A percentile compares a stretch with the other conserved stretches of the same genome.
Conservation (phyloP, 2,113 vertebrate species). For the Lethenteron camtschaticum region DNA sequence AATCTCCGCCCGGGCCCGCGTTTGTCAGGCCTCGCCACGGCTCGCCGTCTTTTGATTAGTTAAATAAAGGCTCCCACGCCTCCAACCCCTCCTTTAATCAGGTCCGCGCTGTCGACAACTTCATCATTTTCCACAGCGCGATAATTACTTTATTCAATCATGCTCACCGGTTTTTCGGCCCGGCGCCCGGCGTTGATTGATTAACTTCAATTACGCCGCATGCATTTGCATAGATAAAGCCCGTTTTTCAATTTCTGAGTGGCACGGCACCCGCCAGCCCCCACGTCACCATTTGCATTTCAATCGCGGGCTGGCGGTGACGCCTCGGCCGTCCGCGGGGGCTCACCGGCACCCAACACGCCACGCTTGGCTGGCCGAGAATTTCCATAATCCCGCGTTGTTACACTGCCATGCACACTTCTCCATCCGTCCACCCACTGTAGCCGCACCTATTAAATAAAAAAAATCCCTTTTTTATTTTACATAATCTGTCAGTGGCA, state of each 20-base stretch:
- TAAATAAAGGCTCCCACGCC: constrained; percentile 67
- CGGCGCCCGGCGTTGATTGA: constrained; percentile 99
- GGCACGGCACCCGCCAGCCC: constrained; percentile 90
- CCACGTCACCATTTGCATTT: constrained; percentile 99
- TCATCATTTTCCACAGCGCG: constrained; percentile 99
- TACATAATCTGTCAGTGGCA: constrained; percentile 1
- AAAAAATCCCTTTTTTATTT: not conserved
- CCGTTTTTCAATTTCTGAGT: constrained; percentile 99
- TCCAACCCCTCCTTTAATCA: constrained; percentile 99
- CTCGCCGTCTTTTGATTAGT: constrained; percentile 6
- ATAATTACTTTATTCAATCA: constrained; percentile 99
- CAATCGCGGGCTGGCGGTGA: constrained; percentile 47
- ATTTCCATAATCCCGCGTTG: constrained; percentile 4
- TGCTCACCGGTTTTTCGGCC: constrained; percentile 99
- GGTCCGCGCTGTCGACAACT: constrained; percentile 99
- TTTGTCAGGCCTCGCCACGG: constrained; percentile 5
- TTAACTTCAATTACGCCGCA: constrained; percentile 99
- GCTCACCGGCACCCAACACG: not conserved
- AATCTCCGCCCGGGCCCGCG: constrained; percentile 2
- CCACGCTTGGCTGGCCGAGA: not conserved
- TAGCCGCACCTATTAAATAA: not conserved
- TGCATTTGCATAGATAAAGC: constrained; percentile 99
- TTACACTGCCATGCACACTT: not conserved
- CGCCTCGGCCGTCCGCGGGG: not conserved
- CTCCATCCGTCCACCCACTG: no score